These are phyloP conservation scores for Genyomyrus donnyi DNA, from an alignment of 2,113 vertebrate species.

Conservation along the genomic window DNA sequence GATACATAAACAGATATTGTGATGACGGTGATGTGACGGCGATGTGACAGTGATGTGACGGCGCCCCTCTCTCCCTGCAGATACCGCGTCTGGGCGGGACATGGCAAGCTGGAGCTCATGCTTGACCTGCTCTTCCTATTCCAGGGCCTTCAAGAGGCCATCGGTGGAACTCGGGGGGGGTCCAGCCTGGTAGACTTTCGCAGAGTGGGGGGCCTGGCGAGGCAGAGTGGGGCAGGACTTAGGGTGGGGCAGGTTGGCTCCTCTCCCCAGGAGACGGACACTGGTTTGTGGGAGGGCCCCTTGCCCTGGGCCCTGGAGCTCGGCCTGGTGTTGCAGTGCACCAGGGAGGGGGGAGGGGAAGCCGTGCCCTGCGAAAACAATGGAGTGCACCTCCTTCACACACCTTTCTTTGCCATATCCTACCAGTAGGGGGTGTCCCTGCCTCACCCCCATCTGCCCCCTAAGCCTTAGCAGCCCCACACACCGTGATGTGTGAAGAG, in stretches of 20 bases:
- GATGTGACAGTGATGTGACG: neutral
- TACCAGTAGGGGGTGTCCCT: conserved; percentile 40
- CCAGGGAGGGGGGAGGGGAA: conserved; percentile 24
- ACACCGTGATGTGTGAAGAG: neutral
- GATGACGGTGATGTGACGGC: neutral
- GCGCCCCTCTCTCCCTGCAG: conserved; percentile 32
- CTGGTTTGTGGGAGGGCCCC: conserved; percentile 33
- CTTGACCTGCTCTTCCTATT: conserved; percentile 61
- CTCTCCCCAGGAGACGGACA: conserved; percentile 36
- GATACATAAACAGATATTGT: neutral
- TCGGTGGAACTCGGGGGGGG: conserved; percentile 24
- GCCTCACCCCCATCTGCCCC: neutral
- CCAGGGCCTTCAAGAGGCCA: conserved; percentile 46
- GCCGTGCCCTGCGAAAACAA: conserved; percentile 43
- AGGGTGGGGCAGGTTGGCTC: conserved; percentile 15
- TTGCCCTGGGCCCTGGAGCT: conserved; percentile 39
- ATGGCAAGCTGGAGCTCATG: conserved; percentile 45
- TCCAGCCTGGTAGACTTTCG: conserved; percentile 40
- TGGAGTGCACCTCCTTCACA: conserved; percentile 49
- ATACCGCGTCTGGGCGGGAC: conserved; percentile 42
- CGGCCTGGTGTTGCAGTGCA: conserved; percentile 56
- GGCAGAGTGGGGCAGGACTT: conserved; percentile 9
- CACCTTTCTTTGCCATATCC: conserved; percentile 61
- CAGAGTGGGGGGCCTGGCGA: conserved; percentile 29
- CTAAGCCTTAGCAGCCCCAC: neutral